Percentiles rank a stretch among this genome's conserved stretches.
Conservation (phyloP, 2,888 invertebrate species). For the Chesias legatella region DNA sequence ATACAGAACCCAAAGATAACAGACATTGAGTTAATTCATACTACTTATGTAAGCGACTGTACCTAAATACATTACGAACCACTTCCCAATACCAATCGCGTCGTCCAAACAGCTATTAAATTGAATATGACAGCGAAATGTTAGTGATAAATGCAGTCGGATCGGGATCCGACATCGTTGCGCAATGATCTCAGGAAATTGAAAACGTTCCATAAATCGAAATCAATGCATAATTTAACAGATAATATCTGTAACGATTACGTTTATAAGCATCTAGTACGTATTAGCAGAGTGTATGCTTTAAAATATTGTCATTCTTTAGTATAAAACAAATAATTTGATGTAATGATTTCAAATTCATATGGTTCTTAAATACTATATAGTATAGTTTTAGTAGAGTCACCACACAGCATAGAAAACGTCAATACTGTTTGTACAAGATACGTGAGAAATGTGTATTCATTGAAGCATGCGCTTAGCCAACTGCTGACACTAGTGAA, state of each 20-base stretch:
- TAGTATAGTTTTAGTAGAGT: too few relatives aligned
- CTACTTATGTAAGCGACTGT: constrained; percentile 25
- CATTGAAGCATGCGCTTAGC: constrained; percentile 16
- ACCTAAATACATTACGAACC: constrained; percentile 22
- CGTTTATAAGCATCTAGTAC: constrained; percentile 4
- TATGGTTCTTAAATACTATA: too few relatives aligned
- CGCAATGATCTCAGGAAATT: constrained; percentile 43
- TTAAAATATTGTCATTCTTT: constrained; percentile 4
- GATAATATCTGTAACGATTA: constrained; percentile 22
- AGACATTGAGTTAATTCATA: too few relatives aligned
- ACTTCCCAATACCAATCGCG: constrained; percentile 34
- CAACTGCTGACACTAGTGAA: constrained; percentile 54
- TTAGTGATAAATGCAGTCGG: constrained; percentile 50
- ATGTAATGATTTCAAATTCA: too few relatives aligned
- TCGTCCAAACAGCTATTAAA: constrained; percentile 47
- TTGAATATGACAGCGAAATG: constrained; percentile 54
- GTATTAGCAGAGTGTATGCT: not conserved
- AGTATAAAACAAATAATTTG: too few relatives aligned
- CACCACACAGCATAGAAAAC: too few relatives aligned
- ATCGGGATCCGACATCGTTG: constrained; percentile 41
- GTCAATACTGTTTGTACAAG: too few relatives aligned
- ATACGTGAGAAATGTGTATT: constrained; percentile 1
- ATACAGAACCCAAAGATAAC: too few relatives aligned
- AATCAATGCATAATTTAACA: constrained; percentile 40
- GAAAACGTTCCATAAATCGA: constrained; percentile 36